Evolutionary conservation across 1,140 invertebrate species (phyloP).

Genomic region (Ephestia elutella): DNA sequence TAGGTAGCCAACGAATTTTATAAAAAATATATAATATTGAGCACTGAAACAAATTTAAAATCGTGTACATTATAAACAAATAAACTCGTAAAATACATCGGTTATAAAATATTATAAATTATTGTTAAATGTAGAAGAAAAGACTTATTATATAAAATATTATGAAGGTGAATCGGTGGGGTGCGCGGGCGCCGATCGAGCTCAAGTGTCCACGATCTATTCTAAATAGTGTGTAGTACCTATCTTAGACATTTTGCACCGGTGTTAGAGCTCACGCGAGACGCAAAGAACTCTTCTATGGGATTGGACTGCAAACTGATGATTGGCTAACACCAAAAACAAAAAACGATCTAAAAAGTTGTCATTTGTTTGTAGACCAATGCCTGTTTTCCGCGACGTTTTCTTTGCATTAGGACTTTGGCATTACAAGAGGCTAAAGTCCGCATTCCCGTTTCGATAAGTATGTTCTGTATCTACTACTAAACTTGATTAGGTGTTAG

Average conservation of each 20-base stretch:
- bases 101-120: conserved; percentile 52
- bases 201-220: conserved; percentile 59
- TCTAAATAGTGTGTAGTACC: conserved; percentile 63
- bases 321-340: not conserved
- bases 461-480: no score
- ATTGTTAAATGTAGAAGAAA: conserved; percentile 67
- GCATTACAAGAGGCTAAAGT: not conserved
- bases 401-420: not conserved
- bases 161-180: conserved; percentile 24
- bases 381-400: not conserved
- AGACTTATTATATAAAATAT: conserved; percentile 51
- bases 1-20: conserved; percentile 73
- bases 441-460: not conserved
- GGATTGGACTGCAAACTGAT: not conserved
- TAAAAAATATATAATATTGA: conserved; percentile 55
- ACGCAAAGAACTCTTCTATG: conserved; percentile 1
- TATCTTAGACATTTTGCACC: conserved; percentile 70
- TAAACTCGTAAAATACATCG: conserved; percentile 40
- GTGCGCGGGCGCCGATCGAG: conserved; percentile 28
- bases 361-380: not conserved
- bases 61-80: conserved; percentile 53
- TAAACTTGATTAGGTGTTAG: conserved; percentile 4
- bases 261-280: conserved; percentile 53
- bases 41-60: conserved; percentile 65
- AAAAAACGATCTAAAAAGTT: not conserved